A percentile compares a stretch with the other conserved stretches of the same genome.
Evolutionary conservation across 2,113 vertebrate species (phyloP).

Genomic region (Serilophus lunatus): DNA sequence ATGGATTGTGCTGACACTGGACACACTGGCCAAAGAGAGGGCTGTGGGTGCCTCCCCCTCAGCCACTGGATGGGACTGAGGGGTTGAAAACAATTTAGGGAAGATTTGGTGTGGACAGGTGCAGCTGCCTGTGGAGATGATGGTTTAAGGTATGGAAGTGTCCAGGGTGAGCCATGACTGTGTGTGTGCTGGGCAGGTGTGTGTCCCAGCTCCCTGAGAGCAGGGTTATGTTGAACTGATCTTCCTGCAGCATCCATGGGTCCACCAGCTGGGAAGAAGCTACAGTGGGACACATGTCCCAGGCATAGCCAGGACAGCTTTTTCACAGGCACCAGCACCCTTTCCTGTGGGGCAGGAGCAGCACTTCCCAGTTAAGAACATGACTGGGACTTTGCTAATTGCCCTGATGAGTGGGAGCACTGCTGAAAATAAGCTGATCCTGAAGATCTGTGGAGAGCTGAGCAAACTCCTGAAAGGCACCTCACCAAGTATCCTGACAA

Average conservation of each 20-base stretch:
- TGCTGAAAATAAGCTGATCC: not conserved
- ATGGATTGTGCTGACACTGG: not conserved
- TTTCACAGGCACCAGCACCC: not conserved
- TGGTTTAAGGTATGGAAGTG: not conserved
- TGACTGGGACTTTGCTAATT: not conserved
- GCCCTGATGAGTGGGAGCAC: not conserved
- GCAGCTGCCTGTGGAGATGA: not conserved
- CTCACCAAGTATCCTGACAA: not conserved
- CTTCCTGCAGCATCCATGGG: not conserved
- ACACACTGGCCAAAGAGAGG: not conserved
- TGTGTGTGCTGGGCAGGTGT: not conserved
- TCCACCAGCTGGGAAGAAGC: not conserved
- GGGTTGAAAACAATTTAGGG: not conserved
- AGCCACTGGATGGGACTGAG: not conserved
- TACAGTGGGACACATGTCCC: not conserved
- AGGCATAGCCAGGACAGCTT: not conserved
- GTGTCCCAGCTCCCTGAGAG: not conserved
- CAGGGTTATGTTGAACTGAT: not conserved
- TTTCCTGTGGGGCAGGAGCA: not conserved
- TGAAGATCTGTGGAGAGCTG: not conserved
- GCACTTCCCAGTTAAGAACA: not conserved
- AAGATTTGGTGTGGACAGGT: not conserved
- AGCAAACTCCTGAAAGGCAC: not conserved
- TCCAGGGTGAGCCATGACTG: rapidly evolving
- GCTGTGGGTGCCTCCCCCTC: not conserved